Percentiles rank a stretch among this genome's conserved stretches.
phyloP scores from a whole-genome alignment of 2,797 vertebrate species.

The Sebastes dallii region DNA sequence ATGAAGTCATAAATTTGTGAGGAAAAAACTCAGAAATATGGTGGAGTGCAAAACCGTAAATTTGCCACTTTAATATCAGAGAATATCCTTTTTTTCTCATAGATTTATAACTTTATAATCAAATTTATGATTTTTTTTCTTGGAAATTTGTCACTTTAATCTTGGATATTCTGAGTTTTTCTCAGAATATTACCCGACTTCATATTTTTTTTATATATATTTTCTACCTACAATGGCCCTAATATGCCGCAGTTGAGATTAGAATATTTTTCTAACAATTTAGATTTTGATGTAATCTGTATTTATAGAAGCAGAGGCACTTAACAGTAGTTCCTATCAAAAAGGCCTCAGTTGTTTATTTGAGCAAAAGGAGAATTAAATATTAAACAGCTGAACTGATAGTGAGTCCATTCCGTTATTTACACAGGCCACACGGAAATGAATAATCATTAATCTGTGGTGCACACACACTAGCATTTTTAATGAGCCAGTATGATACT shows the following conservation, averaged over 20 bases:
- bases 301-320: neutral
- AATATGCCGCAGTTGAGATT: no score
- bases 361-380: neutral
- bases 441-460: neutral
- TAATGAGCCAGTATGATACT: neutral
- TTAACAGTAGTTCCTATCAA: neutral
- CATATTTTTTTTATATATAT: rapidly evolving
- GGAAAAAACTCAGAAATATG: no score
- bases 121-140: neutral
- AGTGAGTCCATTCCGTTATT: neutral
- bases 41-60: no score
- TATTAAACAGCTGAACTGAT: neutral
- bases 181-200: rapidly evolving
- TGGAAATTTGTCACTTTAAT: rapidly evolving
- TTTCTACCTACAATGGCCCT: no score
- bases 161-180: neutral
- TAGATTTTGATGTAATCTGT: neutral
- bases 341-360: neutral
- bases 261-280: neutral
- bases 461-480: neutral
- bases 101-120: neutral
- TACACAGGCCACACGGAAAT: neutral
- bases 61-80: neutral
- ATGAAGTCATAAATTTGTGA: no score
- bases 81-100: neutral